Percentiles rank a stretch among this genome's conserved stretches.
Conservation (phyloP, 1,140 invertebrate genomes). For the Cotesia vestalis region DNA sequence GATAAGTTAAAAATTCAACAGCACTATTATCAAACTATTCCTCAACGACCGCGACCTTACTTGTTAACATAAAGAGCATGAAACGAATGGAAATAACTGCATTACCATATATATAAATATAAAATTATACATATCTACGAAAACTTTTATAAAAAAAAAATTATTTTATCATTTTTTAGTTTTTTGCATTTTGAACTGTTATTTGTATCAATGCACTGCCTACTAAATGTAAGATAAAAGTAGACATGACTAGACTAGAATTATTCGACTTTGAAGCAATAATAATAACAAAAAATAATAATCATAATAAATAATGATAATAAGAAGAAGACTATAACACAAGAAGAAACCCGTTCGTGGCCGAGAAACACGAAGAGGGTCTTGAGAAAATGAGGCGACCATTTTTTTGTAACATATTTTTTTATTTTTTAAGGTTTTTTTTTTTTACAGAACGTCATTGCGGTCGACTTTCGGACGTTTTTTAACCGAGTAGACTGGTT, state of each 20-base stretch:
- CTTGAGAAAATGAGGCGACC: constrained; percentile 38
- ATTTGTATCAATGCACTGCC: too few relatives aligned
- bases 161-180: too few relatives aligned
- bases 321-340: constrained; percentile 14
- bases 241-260: not conserved
- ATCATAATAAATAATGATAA: not conserved
- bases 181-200: too few relatives aligned
- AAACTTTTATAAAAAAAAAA: too few relatives aligned
- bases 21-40: constrained; percentile 11
- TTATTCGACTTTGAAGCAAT: too few relatives aligned
- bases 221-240: not conserved
- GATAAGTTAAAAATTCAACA: constrained; percentile 13
- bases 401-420: constrained; percentile 12
- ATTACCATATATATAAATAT: too few relatives aligned
- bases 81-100: not conserved
- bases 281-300: not conserved
- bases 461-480: constrained; percentile 36
- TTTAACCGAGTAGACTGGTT: constrained; percentile 29
- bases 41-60: not conserved
- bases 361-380: constrained; percentile 35
- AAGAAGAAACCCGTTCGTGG: constrained; percentile 35
- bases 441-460: constrained; percentile 15
- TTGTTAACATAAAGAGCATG: constrained; percentile 1
- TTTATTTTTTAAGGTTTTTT: constrained; percentile 23
- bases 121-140: too few relatives aligned